Percentiles rank a stretch among this genome's conserved stretches.
Evolutionary conservation across 1,140 invertebrate genomes (phyloP).

Genomic region (Dryas iulia): DNA sequence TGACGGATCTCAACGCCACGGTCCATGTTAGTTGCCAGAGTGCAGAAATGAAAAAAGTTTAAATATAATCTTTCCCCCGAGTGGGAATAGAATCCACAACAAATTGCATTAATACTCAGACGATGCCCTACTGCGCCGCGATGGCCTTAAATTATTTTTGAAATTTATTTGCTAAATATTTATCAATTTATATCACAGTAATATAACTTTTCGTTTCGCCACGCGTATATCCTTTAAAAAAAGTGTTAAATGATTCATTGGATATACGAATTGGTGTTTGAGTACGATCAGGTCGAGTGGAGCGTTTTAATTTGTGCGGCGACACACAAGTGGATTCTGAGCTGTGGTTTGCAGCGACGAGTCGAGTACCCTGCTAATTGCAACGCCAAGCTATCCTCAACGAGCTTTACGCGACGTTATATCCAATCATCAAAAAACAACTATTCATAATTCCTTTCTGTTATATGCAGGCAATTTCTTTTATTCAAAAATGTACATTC

Average conservation of each 20-base stretch:
- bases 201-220: not conserved
- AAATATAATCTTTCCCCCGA: too few relatives aligned
- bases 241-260: constrained; percentile 52
- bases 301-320: constrained; percentile 78
- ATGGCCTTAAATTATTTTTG: too few relatives aligned
- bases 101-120: too few relatives aligned
- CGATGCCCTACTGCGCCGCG: too few relatives aligned
- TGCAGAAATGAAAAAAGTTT: too few relatives aligned
- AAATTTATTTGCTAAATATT: too few relatives aligned
- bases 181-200: too few relatives aligned
- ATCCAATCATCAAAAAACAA: constrained; percentile 51
- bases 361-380: constrained; percentile 77
- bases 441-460: constrained; percentile 24
- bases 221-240: not conserved
- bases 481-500: not conserved
- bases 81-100: too few relatives aligned
- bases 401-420: constrained; percentile 40
- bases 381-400: constrained; percentile 61
- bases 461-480: not conserved
- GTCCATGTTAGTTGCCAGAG: too few relatives aligned
- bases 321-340: constrained; percentile 71
- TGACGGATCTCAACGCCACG: too few relatives aligned
- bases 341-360: constrained; percentile 62
- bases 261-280: constrained; percentile 68
- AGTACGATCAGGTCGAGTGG: constrained; percentile 70